Percentiles rank a stretch among this genome's conserved stretches.
phyloP scores from a whole-genome alignment of 2,888 invertebrate species.

The Drosophila limbata region DNA sequence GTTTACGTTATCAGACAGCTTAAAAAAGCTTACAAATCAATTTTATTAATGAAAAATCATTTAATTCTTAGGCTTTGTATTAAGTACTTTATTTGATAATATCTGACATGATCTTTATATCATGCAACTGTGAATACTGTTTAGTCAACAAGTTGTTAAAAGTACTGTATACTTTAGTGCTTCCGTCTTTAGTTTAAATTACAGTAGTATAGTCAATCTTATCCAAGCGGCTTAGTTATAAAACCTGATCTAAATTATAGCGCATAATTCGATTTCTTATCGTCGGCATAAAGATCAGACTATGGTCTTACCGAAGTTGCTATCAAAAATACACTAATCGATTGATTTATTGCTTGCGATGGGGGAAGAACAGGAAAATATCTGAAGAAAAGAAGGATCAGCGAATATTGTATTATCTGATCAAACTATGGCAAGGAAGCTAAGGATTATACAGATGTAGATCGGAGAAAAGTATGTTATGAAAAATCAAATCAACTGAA shows the following conservation, averaged over 20 bases:
- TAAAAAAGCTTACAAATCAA: too few species aligned
- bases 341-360: constrained; percentile 2
- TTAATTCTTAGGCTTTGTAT: too few species aligned
- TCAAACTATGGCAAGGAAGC: neutral
- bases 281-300: constrained; percentile 1
- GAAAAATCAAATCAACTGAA: too few species aligned
- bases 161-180: neutral
- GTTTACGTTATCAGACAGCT: too few species aligned
- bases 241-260: constrained; percentile 7
- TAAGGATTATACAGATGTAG: too few species aligned
- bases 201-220: neutral
- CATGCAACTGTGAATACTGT: neutral
- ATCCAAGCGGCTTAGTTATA: constrained; percentile 8
- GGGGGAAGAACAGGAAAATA: neutral
- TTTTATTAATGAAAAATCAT: too few species aligned
- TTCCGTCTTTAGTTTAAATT: neutral
- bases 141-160: neutral
- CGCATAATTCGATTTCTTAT: neutral
- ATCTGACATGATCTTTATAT: too few species aligned
- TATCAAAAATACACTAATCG: neutral
- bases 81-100: too few species aligned
- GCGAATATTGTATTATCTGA: neutral
- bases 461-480: too few species aligned
- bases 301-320: neutral
- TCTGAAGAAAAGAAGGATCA: neutral